Conservation (phyloP, 2,888 invertebrate genomes). For the Drosophila recens region DNA sequence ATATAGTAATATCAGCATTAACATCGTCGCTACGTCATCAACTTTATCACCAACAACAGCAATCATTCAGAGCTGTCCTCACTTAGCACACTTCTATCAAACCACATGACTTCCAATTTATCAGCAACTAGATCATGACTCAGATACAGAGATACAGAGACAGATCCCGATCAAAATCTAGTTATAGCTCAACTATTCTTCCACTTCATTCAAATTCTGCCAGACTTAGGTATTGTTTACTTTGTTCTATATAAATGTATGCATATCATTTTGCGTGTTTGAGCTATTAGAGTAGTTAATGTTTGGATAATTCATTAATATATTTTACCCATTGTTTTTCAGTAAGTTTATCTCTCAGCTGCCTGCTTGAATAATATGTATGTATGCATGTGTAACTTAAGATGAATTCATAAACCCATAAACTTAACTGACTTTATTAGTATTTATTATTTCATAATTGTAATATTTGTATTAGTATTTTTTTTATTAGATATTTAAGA, state of each 20-base stretch:
- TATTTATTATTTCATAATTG: slow-evolving; percentile 14
- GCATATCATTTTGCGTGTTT: slow-evolving; percentile 31
- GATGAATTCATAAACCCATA: slow-evolving; percentile 30
- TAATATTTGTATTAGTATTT: slow-evolving; percentile 15
- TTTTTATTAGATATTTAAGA: slow-evolving; percentile 41
- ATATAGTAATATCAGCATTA: slow-evolving; percentile 76
- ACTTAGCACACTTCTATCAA: slow-evolving; percentile 27
- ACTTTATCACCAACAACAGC: slow-evolving; percentile 53
- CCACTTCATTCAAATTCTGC: slow-evolving; percentile 31
- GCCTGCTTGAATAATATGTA: slow-evolving; percentile 20
- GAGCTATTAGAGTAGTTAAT: slow-evolving; percentile 40
- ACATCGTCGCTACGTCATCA: slow-evolving; percentile 49
- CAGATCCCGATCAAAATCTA: not conserved
- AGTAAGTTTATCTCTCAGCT: slow-evolving; percentile 36
- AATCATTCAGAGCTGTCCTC: slow-evolving; percentile 24
- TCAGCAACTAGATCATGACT: slow-evolving; percentile 22
- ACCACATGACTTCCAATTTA: slow-evolving; percentile 34
- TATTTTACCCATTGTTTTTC: slow-evolving; percentile 18
- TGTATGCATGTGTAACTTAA: slow-evolving; percentile 27
- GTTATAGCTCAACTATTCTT: slow-evolving; percentile 25
- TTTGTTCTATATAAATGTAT: slow-evolving; percentile 43
- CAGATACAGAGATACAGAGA: slow-evolving; percentile 1
- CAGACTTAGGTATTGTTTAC: slow-evolving; percentile 53
- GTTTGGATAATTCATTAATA: slow-evolving; percentile 21
- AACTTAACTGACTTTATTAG: slow-evolving; percentile 15